Evolutionary conservation across 2,797 vertebrate genomes (phyloP), one percentile per base, ranked within the genome.

Genomic region (Crax fasciolata): DNA sequence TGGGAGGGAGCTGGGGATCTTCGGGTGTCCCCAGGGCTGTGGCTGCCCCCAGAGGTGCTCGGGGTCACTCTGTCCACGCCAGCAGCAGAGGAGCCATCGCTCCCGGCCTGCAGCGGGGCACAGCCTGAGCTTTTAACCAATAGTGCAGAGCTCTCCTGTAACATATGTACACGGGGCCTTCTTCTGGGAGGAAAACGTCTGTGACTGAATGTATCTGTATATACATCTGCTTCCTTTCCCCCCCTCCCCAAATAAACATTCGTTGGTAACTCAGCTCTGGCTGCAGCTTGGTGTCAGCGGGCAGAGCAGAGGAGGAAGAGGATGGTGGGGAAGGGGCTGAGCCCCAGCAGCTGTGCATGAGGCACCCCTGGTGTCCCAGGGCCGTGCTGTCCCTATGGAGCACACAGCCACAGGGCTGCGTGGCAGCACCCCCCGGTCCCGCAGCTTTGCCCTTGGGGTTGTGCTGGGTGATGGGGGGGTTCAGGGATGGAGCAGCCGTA

Each of bases 211-310:
- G 95, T 95, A 79, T 43, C 48, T 95, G 95, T 95, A 83, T 30
- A 86, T 77, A 89, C 80, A 44, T 89, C 75, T 67, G 52, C 95
- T 72, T 86, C 91, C 59, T 63, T 46, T 44, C 23, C 73, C 91
- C 67, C 90, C 68, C 17, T 52, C 70, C 86, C 68, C 63, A 17
- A 96, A 97, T 97, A 97, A 97, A 97, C 0, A 84, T 6, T 70
- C 54, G 3, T 84, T 90, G 92, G 82, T 73, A 87, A 94, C 68
- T 80, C 30, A 4, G 65, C 5, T 44, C 39, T 76, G 43, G 39
- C 84, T 6, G 4, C 0, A 0, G 4, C 35, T 4, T 28, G 16
- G 35, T 35, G 35, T 35, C 35, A 35, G 35, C 35, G 35, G 35
- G 35, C 35, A 17, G 6, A 14, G 49, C 46, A 41, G 49, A 10